Evolutionary conservation across 2,797 vertebrate genomes (phyloP).

Genomic region (Falco biarmicus): DNA sequence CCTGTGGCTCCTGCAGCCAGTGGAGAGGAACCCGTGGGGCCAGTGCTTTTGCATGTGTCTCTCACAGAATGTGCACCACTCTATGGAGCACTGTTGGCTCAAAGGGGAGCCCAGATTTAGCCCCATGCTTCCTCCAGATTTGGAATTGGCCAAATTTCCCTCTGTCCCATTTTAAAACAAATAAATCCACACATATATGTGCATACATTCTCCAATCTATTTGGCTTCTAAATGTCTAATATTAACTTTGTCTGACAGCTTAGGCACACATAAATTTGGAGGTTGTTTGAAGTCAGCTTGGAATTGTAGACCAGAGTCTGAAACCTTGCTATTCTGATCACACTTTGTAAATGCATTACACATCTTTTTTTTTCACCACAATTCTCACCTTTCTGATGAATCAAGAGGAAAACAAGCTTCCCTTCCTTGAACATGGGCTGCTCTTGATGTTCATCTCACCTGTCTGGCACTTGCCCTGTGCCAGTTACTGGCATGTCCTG

Average conservation of each 20-base stretch:
- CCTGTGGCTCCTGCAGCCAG: neutral
- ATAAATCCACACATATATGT: neutral
- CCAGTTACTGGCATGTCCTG: neutral
- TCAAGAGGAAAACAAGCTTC: neutral
- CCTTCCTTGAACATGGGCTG: neutral
- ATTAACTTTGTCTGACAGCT: neutral
- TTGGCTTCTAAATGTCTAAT: neutral
- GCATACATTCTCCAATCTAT: neutral
- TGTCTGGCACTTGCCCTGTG: neutral
- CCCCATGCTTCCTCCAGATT: neutral
- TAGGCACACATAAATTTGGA: neutral
- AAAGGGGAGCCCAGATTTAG: neutral
- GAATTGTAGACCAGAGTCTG: neutral
- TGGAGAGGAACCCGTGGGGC: accelerated
- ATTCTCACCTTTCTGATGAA: neutral
- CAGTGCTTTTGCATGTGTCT: neutral
- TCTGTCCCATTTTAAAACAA: neutral
- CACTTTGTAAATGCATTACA: neutral
- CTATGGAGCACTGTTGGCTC: neutral
- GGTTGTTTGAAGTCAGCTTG: neutral
- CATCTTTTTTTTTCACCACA: neutral
- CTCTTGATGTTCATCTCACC: neutral
- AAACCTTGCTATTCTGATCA: neutral
- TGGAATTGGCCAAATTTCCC: neutral
- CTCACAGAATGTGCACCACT: neutral